Percentiles rank a stretch among this genome's conserved stretches.
Evolutionary conservation across 2,113 vertebrate genomes (phyloP).

Genomic region (Phyllopteryx taeniolatus): DNA sequence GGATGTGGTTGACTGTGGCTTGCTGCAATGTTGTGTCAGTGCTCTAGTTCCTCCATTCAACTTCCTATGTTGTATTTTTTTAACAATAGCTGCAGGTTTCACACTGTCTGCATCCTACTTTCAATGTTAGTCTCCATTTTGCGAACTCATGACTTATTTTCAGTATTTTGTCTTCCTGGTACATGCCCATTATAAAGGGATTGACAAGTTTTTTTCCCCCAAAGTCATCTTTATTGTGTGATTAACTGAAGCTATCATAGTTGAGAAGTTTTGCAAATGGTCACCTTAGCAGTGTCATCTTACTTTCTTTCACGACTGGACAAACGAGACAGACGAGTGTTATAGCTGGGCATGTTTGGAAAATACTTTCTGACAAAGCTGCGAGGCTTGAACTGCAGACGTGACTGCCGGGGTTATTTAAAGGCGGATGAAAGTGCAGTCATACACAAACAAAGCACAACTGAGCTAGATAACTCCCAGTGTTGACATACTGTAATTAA

Average conservation of each 20-base stretch:
- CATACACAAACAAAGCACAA: background rate
- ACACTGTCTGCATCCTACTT: background rate
- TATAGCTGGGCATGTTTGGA: background rate
- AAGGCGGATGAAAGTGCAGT: background rate
- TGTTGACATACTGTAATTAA: background rate
- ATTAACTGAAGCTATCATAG: background rate
- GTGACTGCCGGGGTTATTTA: background rate
- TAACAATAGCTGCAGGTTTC: background rate
- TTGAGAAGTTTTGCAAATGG: background rate
- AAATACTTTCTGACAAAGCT: background rate
- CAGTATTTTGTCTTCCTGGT: background rate
- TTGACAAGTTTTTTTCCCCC: background rate
- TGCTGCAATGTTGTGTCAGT: background rate
- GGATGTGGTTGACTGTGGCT: conserved; percentile 42
- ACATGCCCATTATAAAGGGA: background rate
- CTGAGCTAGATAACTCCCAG: background rate
- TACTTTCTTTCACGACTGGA: background rate
- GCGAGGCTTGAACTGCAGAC: background rate
- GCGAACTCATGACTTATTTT: background rate
- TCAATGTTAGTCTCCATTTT: background rate
- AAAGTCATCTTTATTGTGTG: background rate
- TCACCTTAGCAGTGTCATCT: background rate
- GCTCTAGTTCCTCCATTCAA: conserved; percentile 19
- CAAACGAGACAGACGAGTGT: background rate
- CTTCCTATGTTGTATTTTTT: background rate